Base-by-base conservation (phyloP, 2,113 vertebrate species). In the Microcebus murinus region DNA sequence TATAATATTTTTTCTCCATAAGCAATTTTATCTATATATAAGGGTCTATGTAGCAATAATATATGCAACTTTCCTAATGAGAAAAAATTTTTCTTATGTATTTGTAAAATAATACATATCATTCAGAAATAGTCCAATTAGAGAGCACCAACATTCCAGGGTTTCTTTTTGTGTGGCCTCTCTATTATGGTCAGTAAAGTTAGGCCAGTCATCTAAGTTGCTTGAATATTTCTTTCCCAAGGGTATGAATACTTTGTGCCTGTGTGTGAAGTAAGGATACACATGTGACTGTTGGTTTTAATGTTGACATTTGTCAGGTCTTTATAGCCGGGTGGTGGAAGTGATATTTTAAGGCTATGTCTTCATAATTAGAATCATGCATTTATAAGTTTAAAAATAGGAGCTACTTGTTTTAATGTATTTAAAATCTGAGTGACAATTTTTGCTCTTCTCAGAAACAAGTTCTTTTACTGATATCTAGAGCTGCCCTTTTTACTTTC, bases 391-490 rank as follows among this genome's bases (percentile, higher is more conserved):
- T 74, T 23, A 85, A 45, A 84, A 90, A 50, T 48, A 50, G 14
- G 34, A 23, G 4, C 7, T 93, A 12, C 4, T 83, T 93, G 4
- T 68, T 94, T 68, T 71, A 92, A 68, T 63, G 3, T 67, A 17
- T 93, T 94, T 93, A 95, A 92, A 48, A 59, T 87, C 29, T 63
- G 27, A 83, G 27, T 20, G 45, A 68, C 57, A 45, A 5, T 31
- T 73, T 95, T 91, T 94, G 45, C 50, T 94, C 25, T 94, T 67
- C 48, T 18, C 6, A 50, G 11, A 87, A 96, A 68, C 50, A 86
- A 4, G 7, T 90, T 85, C 11, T 81, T 94, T 91, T 45, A 71
- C 63, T 86, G 65, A 14, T 87, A 81, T 29, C 57, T 52, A 13
- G 31, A 76, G 82, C 27, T 71, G 4, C 21, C 57, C 86, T 50